Evolutionary conservation across 2,797 vertebrate genomes (phyloP).

Genomic region (Lycodopsis pacificus): DNA sequence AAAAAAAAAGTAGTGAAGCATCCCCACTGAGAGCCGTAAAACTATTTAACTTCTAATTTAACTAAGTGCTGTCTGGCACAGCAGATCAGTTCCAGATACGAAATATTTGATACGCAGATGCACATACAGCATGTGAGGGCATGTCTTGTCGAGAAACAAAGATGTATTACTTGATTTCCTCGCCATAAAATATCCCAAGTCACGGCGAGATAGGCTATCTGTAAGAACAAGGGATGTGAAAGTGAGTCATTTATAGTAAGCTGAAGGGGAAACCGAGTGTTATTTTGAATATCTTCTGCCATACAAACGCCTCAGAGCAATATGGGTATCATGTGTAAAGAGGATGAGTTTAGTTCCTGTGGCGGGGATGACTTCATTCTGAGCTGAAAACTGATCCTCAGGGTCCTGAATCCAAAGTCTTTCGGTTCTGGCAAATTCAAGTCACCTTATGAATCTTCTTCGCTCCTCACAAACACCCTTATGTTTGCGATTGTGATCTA

Average conservation of each 20-base stretch:
- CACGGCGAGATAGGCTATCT: neutral
- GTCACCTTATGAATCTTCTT: constrained; percentile 6
- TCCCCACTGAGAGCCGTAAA: neutral
- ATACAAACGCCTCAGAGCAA: constrained; percentile 21
- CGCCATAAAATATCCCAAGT: neutral
- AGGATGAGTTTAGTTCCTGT: constrained; percentile 20
- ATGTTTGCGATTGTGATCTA: constrained; percentile 18
- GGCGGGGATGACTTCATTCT: constrained; percentile 10
- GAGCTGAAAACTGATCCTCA: constrained; percentile 16
- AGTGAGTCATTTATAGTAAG: constrained; percentile 24
- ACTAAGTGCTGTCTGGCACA: neutral
- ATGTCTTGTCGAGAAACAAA: constrained; percentile 4
- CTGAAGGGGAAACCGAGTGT: neutral
- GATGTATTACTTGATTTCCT: neutral
- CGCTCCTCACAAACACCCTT: neutral
- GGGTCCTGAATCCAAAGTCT: constrained; percentile 23
- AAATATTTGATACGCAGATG: constrained; percentile 21
- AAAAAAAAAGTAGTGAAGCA: neutral
- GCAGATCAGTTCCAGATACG: neutral
- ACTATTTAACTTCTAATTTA: neutral
- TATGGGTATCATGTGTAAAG: neutral
- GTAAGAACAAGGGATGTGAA: constrained; percentile 7
- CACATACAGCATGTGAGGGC: constrained; percentile 8
- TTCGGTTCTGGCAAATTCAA: constrained; percentile 2
- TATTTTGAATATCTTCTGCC: constrained; percentile 2